Evolutionary conservation across 2,113 vertebrate species (phyloP).

Genomic region (Oreochromis aureus): DNA sequence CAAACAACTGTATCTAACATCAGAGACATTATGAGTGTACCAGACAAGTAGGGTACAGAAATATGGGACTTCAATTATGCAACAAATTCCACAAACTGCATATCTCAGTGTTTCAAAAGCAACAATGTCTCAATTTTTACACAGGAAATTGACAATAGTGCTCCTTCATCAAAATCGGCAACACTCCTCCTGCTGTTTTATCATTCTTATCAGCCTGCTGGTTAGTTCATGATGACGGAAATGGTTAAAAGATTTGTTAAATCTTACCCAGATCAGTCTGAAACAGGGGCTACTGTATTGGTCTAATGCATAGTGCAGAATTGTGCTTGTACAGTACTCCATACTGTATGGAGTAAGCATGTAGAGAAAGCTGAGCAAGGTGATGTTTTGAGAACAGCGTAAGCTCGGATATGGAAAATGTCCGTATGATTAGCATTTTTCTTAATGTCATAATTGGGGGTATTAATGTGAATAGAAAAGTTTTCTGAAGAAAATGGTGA

Average conservation of each 20-base stretch:
- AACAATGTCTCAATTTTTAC: neutral
- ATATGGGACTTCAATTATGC: neutral
- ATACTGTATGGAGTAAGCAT: conserved; percentile 18
- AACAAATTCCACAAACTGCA: neutral
- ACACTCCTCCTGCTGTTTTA: neutral
- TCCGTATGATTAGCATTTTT: neutral
- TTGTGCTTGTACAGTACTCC: conserved; percentile 64
- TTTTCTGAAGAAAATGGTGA: neutral
- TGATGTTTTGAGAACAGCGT: neutral
- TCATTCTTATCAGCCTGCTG: conserved; percentile 5
- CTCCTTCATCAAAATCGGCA: neutral
- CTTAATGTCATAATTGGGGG: neutral
- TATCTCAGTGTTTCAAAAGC: neutral
- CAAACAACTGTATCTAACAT: neutral
- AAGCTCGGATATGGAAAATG: neutral
- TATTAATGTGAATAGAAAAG: neutral
- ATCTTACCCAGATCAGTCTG: neutral
- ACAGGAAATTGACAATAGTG: neutral
- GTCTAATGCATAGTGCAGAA: conserved; percentile 44
- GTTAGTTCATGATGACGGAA: neutral
- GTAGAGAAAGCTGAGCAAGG: neutral
- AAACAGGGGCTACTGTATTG: conserved; percentile 37
- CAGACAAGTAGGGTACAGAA: neutral
- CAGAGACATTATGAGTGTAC: neutral
- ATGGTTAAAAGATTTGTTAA: neutral